These are phyloP conservation scores for Macaca mulatta DNA, from an alignment of 2,113 vertebrate genomes.

Conservation along the genomic window DNA sequence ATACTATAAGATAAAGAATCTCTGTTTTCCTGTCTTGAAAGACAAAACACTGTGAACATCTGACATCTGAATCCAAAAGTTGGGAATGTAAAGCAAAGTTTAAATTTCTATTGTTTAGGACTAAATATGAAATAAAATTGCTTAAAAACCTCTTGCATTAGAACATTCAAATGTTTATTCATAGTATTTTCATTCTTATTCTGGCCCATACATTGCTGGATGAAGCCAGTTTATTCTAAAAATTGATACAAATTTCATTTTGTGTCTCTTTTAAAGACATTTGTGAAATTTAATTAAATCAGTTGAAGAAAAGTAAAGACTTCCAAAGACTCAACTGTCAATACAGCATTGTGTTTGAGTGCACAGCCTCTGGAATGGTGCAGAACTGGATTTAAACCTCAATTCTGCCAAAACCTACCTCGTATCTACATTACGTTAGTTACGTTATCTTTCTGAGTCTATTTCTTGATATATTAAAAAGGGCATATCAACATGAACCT, in stretches of 20 bases:
- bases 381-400: not conserved
- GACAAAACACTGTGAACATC: not conserved
- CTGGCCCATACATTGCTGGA: not conserved
- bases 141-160: not conserved
- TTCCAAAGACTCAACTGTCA: not conserved
- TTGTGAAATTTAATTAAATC: not conserved
- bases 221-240: not conserved
- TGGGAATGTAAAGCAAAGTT: not conserved
- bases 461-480: not conserved
- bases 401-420: not conserved
- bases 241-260: not conserved
- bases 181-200: not conserved
- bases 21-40: not conserved
- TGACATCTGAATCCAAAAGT: not conserved
- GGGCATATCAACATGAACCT: too few species aligned
- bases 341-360: not conserved
- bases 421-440: not conserved
- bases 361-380: not conserved
- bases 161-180: not conserved
- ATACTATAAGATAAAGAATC: not conserved
- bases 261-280: not conserved
- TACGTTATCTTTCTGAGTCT: not conserved
- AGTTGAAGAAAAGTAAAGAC: not conserved
- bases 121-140: constrained; percentile 16
- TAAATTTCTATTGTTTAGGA: not conserved